These are phyloP conservation scores for Popillia japonica DNA, from an alignment of 1,140 invertebrate genomes.

Conservation along the genomic window DNA sequence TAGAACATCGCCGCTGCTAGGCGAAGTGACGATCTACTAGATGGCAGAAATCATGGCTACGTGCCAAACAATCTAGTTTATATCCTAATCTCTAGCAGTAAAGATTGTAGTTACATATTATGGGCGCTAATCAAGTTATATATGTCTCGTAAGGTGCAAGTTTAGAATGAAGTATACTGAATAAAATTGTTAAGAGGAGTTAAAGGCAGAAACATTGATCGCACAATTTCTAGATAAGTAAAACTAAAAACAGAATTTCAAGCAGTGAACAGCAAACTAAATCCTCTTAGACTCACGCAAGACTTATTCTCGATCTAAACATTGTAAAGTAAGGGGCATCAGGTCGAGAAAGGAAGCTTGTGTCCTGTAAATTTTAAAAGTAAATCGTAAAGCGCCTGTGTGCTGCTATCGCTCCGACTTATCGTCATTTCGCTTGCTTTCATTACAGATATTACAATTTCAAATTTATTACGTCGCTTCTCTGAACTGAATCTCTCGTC, in stretches of 20 bases:
- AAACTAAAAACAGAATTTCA: too few relatives aligned
- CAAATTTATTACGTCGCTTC: conserved; percentile 1
- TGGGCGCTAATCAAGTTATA: too few relatives aligned
- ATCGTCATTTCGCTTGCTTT: conserved; percentile 3
- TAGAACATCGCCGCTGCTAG: not conserved
- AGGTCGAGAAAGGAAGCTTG: not conserved
- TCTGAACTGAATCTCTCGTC: not conserved
- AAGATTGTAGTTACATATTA: too few relatives aligned
- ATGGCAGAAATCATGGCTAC: not conserved
- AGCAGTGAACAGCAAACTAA: too few relatives aligned
- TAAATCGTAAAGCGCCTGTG: not conserved
- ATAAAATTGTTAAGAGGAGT: too few relatives aligned
- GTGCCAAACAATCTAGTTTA: not conserved
- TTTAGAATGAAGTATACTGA: too few relatives aligned
- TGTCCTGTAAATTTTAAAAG: not conserved
- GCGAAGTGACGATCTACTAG: not conserved
- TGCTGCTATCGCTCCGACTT: not conserved
- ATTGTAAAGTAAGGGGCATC: not conserved
- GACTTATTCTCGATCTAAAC: not conserved
- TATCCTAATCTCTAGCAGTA: not conserved
- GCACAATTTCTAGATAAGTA: too few relatives aligned
- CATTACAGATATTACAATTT: conserved; percentile 12
- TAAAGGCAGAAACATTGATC: too few relatives aligned
- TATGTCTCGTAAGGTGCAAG: too few relatives aligned
- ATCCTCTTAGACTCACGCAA: too few relatives aligned